Evolutionary conservation across 2,888 invertebrate species (phyloP).

Genomic region (Pachliopta kotzebuea): DNA sequence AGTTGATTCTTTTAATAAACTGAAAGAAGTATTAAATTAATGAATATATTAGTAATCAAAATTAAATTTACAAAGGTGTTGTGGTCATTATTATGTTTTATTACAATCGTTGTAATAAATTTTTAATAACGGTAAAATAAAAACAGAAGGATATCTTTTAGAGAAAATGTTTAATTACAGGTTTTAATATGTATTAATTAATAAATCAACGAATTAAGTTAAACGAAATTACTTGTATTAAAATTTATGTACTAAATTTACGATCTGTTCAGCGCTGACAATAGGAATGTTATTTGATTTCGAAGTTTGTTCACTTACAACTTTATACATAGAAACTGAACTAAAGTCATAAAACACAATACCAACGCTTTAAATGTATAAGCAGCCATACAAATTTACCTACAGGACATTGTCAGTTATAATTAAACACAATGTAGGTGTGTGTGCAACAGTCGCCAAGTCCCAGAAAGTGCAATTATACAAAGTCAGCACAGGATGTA

Average conservation of each 20-base stretch:
- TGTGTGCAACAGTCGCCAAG: conserved; percentile 45
- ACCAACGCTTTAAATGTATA: conserved; percentile 9
- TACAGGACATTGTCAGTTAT: conserved; percentile 44
- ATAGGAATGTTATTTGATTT: conserved; percentile 10
- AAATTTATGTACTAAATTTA: background rate
- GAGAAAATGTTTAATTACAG: background rate
- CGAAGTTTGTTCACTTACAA: conserved; percentile 13
- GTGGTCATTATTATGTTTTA: background rate
- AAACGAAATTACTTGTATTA: background rate
- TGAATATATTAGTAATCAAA: background rate
- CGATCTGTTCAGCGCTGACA: background rate
- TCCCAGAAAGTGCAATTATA: conserved; percentile 59
- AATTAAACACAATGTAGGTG: conserved; percentile 49
- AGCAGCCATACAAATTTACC: conserved; percentile 10
- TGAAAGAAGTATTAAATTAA: no score
- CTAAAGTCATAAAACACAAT: conserved; percentile 9
- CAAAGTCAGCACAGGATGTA: conserved; percentile 60
- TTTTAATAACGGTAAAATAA: background rate
- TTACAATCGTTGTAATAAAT: no score
- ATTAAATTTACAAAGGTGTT: background rate
- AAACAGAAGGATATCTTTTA: background rate
- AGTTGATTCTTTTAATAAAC: no score
- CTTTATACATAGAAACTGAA: conserved; percentile 11
- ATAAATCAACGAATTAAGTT: background rate
- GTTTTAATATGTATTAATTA: no score